A percentile compares a stretch with the other conserved stretches of the same genome.
These are phyloP conservation scores for Ectemnius cavifrons DNA, from an alignment of 2,888 invertebrate genomes.

Conservation along the genomic window DNA sequence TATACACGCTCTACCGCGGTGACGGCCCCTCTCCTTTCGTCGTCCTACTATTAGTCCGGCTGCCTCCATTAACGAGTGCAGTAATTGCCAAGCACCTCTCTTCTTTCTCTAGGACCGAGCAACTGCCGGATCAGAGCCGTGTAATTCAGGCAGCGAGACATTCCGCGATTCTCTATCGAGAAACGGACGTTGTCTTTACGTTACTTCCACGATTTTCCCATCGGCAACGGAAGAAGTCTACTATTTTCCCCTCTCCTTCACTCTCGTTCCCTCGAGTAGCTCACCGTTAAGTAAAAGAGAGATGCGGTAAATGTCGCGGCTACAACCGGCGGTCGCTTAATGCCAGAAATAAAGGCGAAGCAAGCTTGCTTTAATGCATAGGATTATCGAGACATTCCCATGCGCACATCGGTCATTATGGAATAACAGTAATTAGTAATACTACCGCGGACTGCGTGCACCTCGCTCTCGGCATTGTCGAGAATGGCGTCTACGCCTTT, in stretches of 20 bases:
- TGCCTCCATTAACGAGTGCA: constrained; percentile 60
- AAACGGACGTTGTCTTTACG: constrained; percentile 24
- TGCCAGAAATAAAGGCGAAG: constrained; percentile 70
- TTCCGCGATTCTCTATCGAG: constrained; percentile 61
- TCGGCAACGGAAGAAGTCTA: constrained; percentile 58
- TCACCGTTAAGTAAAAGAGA: constrained; percentile 19
- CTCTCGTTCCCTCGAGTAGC: too few species aligned
- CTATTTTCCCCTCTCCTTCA: too few species aligned
- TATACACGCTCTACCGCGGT: constrained; percentile 10
- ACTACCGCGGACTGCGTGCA: constrained; percentile 64
- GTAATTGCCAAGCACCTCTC: constrained; percentile 58
- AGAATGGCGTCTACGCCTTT: constrained; percentile 45
- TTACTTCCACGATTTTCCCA: constrained; percentile 58
- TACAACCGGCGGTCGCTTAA: constrained; percentile 58
- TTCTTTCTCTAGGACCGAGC: constrained; percentile 24
- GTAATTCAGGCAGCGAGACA: constrained; percentile 58
- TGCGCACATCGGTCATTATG: constrained; percentile 76
- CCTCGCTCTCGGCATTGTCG: constrained; percentile 65
- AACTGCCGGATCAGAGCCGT: constrained; percentile 55
- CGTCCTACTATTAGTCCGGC: constrained; percentile 55
- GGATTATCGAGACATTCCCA: constrained; percentile 77
- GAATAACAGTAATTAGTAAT: constrained; percentile 78
- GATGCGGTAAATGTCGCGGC: constrained; percentile 63
- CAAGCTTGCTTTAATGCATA: constrained; percentile 72
- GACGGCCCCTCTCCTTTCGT: neutral